Conservation (phyloP, 2,113 vertebrate species). For the Romanogobio albipinnatus region DNA sequence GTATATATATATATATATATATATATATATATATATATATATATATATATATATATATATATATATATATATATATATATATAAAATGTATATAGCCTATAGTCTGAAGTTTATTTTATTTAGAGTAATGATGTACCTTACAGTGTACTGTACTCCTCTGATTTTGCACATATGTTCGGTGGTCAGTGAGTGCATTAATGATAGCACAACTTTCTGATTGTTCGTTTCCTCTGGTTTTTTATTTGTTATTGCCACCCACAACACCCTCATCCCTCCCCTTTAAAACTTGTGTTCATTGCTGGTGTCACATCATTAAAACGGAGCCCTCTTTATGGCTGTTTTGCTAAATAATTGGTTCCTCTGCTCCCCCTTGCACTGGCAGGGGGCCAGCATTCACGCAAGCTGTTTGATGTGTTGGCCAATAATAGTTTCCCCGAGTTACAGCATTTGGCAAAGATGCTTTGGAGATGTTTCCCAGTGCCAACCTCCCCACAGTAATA, state of each 20-base stretch:
- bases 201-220: not conserved
- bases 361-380: constrained; percentile 52
- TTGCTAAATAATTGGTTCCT: constrained; percentile 66
- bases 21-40: too few species aligned
- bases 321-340: constrained; percentile 58
- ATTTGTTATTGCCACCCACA: not conserved
- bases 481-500: constrained; percentile 46
- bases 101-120: not conserved
- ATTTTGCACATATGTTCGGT: not conserved
- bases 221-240: not conserved
- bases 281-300: constrained; percentile 49
- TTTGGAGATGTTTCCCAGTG: constrained; percentile 36
- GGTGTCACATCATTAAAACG: constrained; percentile 60
- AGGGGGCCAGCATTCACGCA: constrained; percentile 51
- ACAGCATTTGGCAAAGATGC: constrained; percentile 56
- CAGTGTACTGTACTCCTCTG: not conserved
- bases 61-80: too few species aligned
- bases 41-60: too few species aligned
- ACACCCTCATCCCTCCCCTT: not conserved
- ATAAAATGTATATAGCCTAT: too few species aligned
- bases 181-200: not conserved
- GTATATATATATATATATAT: too few species aligned
- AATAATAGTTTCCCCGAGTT: constrained; percentile 58
- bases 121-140: not conserved
- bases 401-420: constrained; percentile 59